A percentile compares a stretch with the other conserved stretches of the same genome.
Conservation (phyloP, 2,888 invertebrate genomes). For the Ommatoiulus sabulosus region DNA sequence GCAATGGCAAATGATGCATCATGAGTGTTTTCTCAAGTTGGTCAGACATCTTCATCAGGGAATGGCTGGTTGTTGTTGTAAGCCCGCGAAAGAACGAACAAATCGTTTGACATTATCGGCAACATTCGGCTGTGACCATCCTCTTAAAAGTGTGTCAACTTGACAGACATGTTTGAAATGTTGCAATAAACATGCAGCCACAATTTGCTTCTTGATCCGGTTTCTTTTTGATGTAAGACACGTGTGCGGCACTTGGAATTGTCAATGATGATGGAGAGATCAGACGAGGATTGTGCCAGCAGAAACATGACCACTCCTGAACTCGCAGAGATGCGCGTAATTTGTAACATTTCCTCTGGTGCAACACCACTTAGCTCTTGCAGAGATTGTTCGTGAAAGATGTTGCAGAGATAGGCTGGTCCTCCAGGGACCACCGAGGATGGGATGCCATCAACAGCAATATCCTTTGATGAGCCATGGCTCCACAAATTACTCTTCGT, state of each 20-base stretch:
- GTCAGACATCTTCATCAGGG: not conserved
- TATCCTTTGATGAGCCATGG: not conserved
- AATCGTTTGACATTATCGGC: not conserved
- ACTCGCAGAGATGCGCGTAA: not conserved
- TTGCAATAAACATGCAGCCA: not conserved
- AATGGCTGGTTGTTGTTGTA: not conserved
- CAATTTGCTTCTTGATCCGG: not conserved
- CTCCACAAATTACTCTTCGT: not conserved
- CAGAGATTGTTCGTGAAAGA: not conserved
- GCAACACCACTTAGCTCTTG: not conserved
- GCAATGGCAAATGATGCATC: not conserved
- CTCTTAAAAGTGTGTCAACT: not conserved
- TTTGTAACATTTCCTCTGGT: not conserved
- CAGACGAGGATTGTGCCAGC: not conserved
- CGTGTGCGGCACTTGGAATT: not conserved
- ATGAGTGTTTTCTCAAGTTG: not conserved
- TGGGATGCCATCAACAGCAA: constrained; percentile 1
- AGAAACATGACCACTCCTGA: not conserved
- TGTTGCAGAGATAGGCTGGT: not conserved
- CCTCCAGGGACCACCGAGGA: not conserved
- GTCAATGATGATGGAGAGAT: not conserved
- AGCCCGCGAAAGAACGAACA: not conserved
- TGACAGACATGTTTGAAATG: not conserved
- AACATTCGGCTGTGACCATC: not conserved
- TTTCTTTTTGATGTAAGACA: not conserved